A percentile compares a stretch with the other conserved stretches of the same genome.
These are phyloP conservation scores for Drosophila bocki DNA, from an alignment of 1,140 invertebrate species.

Conservation along the genomic window DNA sequence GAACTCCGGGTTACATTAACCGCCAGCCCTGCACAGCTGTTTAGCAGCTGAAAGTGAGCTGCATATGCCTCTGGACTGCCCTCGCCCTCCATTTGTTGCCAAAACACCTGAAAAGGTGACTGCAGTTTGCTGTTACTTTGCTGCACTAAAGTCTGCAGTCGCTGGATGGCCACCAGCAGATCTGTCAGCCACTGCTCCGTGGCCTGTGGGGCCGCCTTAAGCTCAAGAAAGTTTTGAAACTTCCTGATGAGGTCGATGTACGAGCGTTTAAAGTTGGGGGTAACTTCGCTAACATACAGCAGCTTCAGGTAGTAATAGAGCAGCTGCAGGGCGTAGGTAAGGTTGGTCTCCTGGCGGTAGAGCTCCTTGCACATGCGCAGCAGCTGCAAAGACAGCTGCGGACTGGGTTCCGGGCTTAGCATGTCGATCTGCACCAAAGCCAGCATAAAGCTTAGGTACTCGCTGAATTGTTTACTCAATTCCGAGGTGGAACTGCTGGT, in stretches of 20 bases:
- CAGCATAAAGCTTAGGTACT: conserved; percentile 51
- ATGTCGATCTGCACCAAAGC: conserved; percentile 46
- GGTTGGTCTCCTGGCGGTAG: conserved; percentile 1
- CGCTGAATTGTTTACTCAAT: conserved; percentile 34
- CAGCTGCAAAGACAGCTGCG: conserved; percentile 40
- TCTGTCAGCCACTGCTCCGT: conserved; percentile 61
- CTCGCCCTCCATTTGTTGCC: conserved; percentile 43
- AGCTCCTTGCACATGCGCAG: conserved; percentile 45
- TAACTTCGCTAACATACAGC: conserved; percentile 19
- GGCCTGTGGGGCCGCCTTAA: conserved; percentile 4
- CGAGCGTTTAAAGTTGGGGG: conserved; percentile 13
- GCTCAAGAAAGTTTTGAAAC: conserved; percentile 50
- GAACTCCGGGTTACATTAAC: conserved; percentile 41
- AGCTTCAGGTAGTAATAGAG: conserved; percentile 69
- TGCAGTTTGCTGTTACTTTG: conserved; percentile 25
- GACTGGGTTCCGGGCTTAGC: neutral
- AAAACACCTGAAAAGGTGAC: conserved; percentile 44
- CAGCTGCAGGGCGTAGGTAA: conserved; percentile 42
- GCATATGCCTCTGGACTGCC: conserved; percentile 25
- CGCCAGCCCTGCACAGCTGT: conserved; percentile 14
- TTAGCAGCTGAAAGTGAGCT: conserved; percentile 53
- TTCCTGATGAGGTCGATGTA: conserved; percentile 56
- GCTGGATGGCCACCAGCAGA: conserved; percentile 44
- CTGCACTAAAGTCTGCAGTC: conserved; percentile 48
- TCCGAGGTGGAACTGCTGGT: neutral